A percentile compares a stretch with the other conserved stretches of the same genome.
Evolutionary conservation across 2,113 vertebrate species (phyloP).

Genomic region (Xenotilapia caudafasciata): DNA sequence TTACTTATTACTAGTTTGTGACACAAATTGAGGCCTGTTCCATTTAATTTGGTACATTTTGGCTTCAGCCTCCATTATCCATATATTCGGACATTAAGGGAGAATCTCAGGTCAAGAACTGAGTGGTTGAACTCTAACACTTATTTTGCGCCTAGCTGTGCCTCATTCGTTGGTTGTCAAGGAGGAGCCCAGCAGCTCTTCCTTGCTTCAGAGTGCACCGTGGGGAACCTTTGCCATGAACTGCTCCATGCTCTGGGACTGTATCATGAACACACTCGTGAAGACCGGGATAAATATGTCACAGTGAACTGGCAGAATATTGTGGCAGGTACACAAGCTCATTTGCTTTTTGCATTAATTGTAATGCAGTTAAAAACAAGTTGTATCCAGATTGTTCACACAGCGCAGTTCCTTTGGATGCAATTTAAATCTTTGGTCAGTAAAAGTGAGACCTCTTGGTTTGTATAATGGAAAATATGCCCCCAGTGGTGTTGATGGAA

Average conservation of each 20-base stretch:
- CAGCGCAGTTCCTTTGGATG: not conserved
- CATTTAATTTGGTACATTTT: not conserved
- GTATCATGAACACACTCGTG: constrained; percentile 40
- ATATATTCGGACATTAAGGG: not conserved
- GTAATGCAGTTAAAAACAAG: not conserved
- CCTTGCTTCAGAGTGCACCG: not conserved
- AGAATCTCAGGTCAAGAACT: not conserved
- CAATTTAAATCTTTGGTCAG: not conserved
- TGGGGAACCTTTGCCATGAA: constrained; percentile 49
- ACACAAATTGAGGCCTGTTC: not conserved
- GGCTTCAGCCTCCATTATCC: not conserved
- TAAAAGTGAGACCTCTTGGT: not conserved
- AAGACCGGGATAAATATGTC: constrained; percentile 22
- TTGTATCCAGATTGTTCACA: not conserved
- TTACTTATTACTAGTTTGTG: not conserved
- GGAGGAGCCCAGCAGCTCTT: constrained; percentile 30
- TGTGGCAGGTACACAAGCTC: not conserved
- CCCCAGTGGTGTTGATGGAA: not conserved
- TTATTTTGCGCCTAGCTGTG: constrained; percentile 7
- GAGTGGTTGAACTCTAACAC: not conserved
- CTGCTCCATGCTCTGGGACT: constrained; percentile 37
- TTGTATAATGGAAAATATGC: not conserved
- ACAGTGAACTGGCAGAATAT: constrained; percentile 6
- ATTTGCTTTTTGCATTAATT: not conserved
- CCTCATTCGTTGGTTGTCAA: constrained; percentile 12